Evolutionary conservation across 2,888 invertebrate species (phyloP), one percentile per base, ranked within the genome.

Genomic region (Digitonthophagus gazella): DNA sequence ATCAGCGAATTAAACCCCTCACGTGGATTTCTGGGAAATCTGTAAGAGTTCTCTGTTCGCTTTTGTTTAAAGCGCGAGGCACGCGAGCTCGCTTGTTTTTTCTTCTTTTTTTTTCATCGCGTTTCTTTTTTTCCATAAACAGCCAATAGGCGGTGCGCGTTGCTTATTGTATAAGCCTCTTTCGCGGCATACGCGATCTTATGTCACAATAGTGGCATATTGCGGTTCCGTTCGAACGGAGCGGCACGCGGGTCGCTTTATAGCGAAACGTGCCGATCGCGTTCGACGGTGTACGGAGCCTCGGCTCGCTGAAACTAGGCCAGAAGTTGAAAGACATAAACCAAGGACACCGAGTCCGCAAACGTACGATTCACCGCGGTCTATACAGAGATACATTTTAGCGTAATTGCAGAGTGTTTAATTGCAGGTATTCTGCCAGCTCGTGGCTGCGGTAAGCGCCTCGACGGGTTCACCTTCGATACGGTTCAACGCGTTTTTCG

Each of bases 281-380:
- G 71, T 71, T 71, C 73, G 74, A 78, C 75, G 72, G 75, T 76
- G 78, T 72, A 72, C 28, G 28, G 28, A 44, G 28, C 28, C 28
- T 6, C 6, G 28, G 75, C 70, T 73, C 72, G 70, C 71, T 75
- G 74, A 77, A 83, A 84, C 82, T 84, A 81, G 84, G 84, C 81
- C 83, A 83, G 77, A 81, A 83, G 84, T 83, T 84, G 84, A 84
- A 84, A 83, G 83, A 83, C 93, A 6, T 95, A 94, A 0, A 87
- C 94, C 22, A 94, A 96, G 78, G 90, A 93, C 77, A 91, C 96
- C 72, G 85, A 87, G 54, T 89, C 78, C 76, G 80, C 79, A 78
- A 78, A 78, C 76, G 77, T 79, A 79, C 80, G 80, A 80, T 80
- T 79, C 81, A 80, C 77, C 79, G 63, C 75, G 76, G 77, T 76